Base-by-base conservation (phyloP, 2,113 vertebrate species). In the Chaenogobius annularis region DNA sequence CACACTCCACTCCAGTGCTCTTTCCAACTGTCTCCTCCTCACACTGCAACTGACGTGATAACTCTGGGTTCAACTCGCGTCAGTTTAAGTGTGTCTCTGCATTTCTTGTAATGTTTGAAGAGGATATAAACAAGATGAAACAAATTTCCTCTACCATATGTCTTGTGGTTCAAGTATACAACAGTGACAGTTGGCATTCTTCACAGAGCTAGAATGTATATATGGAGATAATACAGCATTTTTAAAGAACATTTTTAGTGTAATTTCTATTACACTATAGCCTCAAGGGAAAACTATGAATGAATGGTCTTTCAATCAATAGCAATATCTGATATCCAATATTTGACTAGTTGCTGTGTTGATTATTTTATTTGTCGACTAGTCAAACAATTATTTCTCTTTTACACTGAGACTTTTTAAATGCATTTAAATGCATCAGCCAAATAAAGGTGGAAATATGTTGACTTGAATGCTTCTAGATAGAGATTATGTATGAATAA, bases 1-100 rank as follows among this genome's bases (percentile, higher is more conserved):
- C 77, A 82, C 87, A 70, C 65, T 65, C 48, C 58, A 80, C 73
- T 66, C 61, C 61, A 63, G 31, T 52, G 80, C 73, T 76, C 23
- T 80, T 55, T 74, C 68, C 54, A 66, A 72, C 74, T 74, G 68
- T 70, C 74, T 85, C 40, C 40, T 68, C 69, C 64, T 74, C 64
- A 64, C 79, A 65, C 78, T 50, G 47, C 37, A 58, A 73, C 52
- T 78, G 59, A 73, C 79, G 69, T 61, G 22, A 68, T 74, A 72
- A 76, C 77, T 72, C 66, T 70, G 40, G 26, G 52, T 59, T 73
- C 50, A 77, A 84, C 69, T 74, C 58, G 64, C 69, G 70, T 70
- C 64, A 63, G 76, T 58, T 74, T 77, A 19, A 52, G 31, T 63
- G 48, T 73, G 13, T 78, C 56, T 26, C 13, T 58, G 5, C 13